phyloP scores from a whole-genome alignment of 2,888 invertebrate genomes.

The Ecliptopera silaceata region DNA sequence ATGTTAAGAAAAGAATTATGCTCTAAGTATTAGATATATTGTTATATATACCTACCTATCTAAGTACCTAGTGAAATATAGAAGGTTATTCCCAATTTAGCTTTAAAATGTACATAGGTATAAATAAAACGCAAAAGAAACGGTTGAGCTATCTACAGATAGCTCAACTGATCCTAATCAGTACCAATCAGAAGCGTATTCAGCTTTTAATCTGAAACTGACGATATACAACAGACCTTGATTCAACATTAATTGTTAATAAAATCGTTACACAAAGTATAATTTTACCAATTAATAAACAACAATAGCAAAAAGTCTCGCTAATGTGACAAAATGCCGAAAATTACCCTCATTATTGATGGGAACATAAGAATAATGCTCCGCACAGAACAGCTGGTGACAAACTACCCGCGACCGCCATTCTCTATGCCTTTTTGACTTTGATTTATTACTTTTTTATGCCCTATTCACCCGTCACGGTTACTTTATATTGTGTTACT shows the following conservation, averaged over 20 bases:
- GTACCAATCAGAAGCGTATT: no score
- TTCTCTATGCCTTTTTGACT: conserved; percentile 84
- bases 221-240: background rate
- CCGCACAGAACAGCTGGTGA: conserved; percentile 75
- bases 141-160: no score
- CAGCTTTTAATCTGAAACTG: no score
- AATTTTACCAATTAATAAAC: conserved; percentile 56
- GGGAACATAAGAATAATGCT: conserved; percentile 67
- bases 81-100: no score
- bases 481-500: conserved; percentile 69
- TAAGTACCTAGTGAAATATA: no score
- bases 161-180: no score
- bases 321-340: conserved; percentile 79
- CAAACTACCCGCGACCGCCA: conserved; percentile 73
- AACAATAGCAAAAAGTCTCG: conserved; percentile 74
- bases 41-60: no score
- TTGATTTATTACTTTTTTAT: conserved; percentile 83
- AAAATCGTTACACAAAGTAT: conserved; percentile 32
- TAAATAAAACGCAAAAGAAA: no score
- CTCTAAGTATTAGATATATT: no score
- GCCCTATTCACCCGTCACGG: conserved; percentile 80
- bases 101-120: no score
- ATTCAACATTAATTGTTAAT: conserved; percentile 1
- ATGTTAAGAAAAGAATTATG: no score
- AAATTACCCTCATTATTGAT: conserved; percentile 83